Conservation (phyloP, 1,140 invertebrate genomes). For the Penaeus japonicus region DNA sequence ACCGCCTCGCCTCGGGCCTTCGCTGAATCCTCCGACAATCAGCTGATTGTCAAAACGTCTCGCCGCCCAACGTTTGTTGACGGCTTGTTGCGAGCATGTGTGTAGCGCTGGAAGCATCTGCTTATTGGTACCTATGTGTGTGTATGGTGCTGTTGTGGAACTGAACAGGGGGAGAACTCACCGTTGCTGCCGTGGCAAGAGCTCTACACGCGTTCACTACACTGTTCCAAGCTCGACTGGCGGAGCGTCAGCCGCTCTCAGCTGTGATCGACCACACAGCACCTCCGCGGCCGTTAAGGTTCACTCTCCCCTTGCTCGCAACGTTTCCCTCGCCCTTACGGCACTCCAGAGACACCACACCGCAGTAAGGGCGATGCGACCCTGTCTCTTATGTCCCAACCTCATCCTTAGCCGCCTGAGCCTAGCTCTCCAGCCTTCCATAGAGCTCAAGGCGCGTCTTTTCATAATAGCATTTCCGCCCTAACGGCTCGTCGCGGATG, state of each 20-base stretch:
- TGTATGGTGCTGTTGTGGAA: too few relatives aligned
- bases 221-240: constrained; percentile 34
- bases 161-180: not conserved
- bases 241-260: constrained; percentile 14
- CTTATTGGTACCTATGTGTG: too few relatives aligned
- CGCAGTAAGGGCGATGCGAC: constrained; percentile 26
- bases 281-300: not conserved
- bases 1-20: too few relatives aligned
- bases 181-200: not conserved
- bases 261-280: constrained; percentile 30
- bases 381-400: not conserved
- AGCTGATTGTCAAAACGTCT: constrained; percentile 23
- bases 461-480: constrained; percentile 20
- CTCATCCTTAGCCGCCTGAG: constrained; percentile 23
- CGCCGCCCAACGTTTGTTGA: not conserved
- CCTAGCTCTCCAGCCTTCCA: not conserved
- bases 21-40: not conserved
- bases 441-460: constrained; percentile 13
- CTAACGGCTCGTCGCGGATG: not conserved
- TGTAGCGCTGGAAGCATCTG: too few relatives aligned
- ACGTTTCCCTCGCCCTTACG: not conserved
- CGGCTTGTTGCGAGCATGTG: not conserved
- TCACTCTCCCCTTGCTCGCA: not conserved
- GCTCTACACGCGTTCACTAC: not conserved
- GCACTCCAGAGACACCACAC: not conserved